phyloP scores from a whole-genome alignment of 2,888 invertebrate species.

The Neoascia interrupta region DNA sequence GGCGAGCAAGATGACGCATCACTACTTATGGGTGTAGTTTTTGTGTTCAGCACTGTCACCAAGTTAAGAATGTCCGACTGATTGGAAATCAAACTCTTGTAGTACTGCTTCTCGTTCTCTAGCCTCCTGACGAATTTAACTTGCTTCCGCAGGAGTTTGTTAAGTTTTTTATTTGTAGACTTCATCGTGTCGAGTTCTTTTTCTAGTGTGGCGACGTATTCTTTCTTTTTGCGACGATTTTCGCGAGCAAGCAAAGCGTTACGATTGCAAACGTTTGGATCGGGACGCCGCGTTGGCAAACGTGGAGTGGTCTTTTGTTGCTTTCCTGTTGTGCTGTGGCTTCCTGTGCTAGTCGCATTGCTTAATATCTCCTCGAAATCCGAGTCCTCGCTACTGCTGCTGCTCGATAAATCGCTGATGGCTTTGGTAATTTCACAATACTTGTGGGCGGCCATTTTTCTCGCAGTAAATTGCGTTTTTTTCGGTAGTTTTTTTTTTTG shows the following conservation, averaged over 20 bases:
- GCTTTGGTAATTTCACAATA: conserved; percentile 43
- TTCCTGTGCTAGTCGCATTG: conserved; percentile 22
- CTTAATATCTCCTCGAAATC: conserved; percentile 41
- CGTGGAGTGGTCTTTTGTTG: conserved; percentile 68
- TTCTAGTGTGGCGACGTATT: conserved; percentile 82
- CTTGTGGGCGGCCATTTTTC: conserved; percentile 51
- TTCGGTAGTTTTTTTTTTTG: not conserved
- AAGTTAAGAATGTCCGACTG: conserved; percentile 81
- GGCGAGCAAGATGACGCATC: conserved; percentile 57
- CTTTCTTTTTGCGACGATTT: conserved; percentile 83
- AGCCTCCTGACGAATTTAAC: conserved; percentile 80
- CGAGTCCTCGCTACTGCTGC: conserved; percentile 45
- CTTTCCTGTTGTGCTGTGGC: conserved; percentile 17
- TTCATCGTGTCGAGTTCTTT: conserved; percentile 79
- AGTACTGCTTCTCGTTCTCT: conserved; percentile 81
- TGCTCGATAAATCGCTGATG: conserved; percentile 29
- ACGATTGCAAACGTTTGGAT: conserved; percentile 78
- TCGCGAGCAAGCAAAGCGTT: conserved; percentile 84
- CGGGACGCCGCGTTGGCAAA: conserved; percentile 76
- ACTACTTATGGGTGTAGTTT: conserved; percentile 8
- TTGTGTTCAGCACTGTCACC: conserved; percentile 79
- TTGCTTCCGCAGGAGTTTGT: conserved; percentile 80
- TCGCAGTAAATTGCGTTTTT: not conserved
- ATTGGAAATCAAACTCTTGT: conserved; percentile 82
- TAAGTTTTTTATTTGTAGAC: conserved; percentile 80